Evolutionary conservation across 2,797 vertebrate species (phyloP), one percentile per base, ranked within the genome.

Genomic region (Trematomus bernacchii): DNA sequence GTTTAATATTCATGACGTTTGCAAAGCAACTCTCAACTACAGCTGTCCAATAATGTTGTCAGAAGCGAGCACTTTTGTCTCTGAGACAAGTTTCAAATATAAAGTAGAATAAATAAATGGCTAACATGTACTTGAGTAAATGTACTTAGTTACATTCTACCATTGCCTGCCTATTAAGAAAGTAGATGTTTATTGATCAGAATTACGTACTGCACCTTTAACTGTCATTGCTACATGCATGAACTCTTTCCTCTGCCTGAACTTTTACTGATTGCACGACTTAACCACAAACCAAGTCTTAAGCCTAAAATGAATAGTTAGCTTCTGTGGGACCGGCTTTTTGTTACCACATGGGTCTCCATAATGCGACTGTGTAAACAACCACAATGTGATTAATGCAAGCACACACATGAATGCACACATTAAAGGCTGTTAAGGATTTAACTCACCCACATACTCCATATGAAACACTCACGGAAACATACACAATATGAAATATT

Each of bases 351-450:
- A 64, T 44, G 37, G 50, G 58, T 67, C 15, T 46, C 61, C 43
- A 60, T 52, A 72, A 18, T 67, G 64, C 51, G 43, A 69, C 58
- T 76, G 16, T 54, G 62, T 53, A 27, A 68, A 66, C 50, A 55
- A 4, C 27, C 33, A 37, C 33, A 9, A 43, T 3, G 13, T 72
- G 53, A 74, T 70, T 76, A 85, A 67, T 27, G 54, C 37, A 50
- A 57, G 21, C 15, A 37, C 19, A 19, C 19, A 66, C 46, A 62
- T 16, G 43, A n/a, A 48, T 6, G 19, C 63, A 69, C 71, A 66
- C 3, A 14, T 64, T 61, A 79, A 27, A 55, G 65, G 72, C 63
- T 54, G 65, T 73, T 66, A 40, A 73, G 79, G 59, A 72, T 67
- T 84, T 66, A 62, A 79, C 81, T 62, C 44, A 65, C 73, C 21